Evolutionary conservation across 2,888 invertebrate genomes (phyloP).

Genomic region (Epinotia bilunana): DNA sequence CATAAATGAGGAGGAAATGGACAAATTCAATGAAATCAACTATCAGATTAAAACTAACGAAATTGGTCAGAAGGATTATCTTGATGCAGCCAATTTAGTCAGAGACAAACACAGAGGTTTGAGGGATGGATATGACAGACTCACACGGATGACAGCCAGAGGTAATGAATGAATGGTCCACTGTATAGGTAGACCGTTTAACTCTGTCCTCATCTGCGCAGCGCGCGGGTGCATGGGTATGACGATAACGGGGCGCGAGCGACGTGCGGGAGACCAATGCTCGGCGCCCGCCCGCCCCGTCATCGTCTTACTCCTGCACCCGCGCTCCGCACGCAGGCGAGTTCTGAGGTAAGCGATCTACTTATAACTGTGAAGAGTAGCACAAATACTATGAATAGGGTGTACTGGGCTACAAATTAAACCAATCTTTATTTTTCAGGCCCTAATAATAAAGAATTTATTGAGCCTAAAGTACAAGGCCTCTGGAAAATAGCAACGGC

Average conservation of each 20-base stretch:
- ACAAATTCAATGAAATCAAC: slow-evolving; percentile 88
- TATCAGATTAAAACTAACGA: slow-evolving; percentile 82
- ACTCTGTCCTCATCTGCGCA: too few relatives aligned
- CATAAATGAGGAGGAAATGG: slow-evolving; percentile 89
- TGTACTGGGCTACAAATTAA: too few relatives aligned
- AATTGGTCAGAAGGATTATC: slow-evolving; percentile 84
- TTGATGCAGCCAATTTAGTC: slow-evolving; percentile 87
- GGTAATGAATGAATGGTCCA: slow-evolving; percentile 77
- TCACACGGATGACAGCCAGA: slow-evolving; percentile 89
- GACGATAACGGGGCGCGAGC: too few relatives aligned
- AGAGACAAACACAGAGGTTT: slow-evolving; percentile 90
- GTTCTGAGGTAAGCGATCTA: too few relatives aligned
- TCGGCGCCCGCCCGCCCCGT: too few relatives aligned
- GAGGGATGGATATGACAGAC: slow-evolving; percentile 90
- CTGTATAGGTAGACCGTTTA: too few relatives aligned
- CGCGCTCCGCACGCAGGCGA: too few relatives aligned
- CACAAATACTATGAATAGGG: too few relatives aligned
- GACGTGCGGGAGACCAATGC: too few relatives aligned
- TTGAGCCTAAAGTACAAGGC: slow-evolving; percentile 95
- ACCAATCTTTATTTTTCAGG: slow-evolving; percentile 59
- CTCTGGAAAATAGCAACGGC: slow-evolving; percentile 93
- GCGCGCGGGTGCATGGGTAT: too few relatives aligned
- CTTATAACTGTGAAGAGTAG: too few relatives aligned
- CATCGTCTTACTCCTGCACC: too few relatives aligned
- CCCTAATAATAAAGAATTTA: slow-evolving; percentile 92